Conservation (phyloP, 2,113 vertebrate genomes). For the Proteles cristata region DNA sequence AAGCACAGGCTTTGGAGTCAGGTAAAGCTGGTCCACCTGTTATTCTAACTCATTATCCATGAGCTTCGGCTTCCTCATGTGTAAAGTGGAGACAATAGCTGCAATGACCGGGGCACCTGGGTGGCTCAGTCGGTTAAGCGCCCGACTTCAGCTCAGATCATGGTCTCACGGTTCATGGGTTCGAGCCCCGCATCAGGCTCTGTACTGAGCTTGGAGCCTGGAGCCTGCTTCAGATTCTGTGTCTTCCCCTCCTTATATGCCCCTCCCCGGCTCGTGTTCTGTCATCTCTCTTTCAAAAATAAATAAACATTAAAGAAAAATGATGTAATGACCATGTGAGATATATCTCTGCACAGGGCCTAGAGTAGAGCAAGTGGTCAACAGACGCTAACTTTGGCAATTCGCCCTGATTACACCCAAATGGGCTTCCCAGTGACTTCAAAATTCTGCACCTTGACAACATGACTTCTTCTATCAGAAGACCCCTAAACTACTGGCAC, state of each 20-base stretch:
- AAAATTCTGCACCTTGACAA: neutral
- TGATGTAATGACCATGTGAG: neutral
- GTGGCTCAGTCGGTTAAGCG: too few species aligned
- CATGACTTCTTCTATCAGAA: neutral
- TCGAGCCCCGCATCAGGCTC: too few species aligned
- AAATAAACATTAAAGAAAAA: too few species aligned
- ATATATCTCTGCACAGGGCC: too few species aligned
- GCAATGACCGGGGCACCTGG: too few species aligned
- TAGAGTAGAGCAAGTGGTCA: neutral
- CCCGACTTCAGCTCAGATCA: too few species aligned
- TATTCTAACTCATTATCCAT: neutral
- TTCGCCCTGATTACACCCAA: neutral
- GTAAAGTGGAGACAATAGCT: neutral
- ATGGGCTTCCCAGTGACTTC: neutral
- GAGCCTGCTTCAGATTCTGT: too few species aligned
- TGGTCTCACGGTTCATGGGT: too few species aligned
- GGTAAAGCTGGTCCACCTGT: neutral
- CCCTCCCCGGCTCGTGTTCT: too few species aligned
- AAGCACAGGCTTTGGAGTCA: neutral
- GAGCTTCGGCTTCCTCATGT: neutral
- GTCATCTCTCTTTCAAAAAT: too few species aligned
- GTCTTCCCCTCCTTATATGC: too few species aligned
- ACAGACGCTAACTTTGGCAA: neutral
- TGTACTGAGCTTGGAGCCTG: too few species aligned
- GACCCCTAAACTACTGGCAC: neutral